Evolutionary conservation across 2,113 vertebrate genomes (phyloP).

Genomic region (Sylvicapra grimmia): DNA sequence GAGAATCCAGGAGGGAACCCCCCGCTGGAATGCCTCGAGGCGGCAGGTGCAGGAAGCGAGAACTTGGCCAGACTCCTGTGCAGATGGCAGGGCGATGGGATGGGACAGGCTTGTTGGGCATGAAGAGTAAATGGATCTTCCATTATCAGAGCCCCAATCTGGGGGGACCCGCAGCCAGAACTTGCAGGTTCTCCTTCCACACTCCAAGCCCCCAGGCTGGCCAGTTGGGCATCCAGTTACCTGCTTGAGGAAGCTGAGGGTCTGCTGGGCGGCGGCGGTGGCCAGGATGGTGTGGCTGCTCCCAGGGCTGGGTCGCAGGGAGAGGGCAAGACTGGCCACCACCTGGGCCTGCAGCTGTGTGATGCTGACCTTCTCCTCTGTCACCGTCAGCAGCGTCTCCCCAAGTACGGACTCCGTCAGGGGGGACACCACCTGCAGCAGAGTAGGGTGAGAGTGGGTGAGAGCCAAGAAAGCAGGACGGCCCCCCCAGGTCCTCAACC

Average conservation of each 20-base stretch:
- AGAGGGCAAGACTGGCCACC: conserved; percentile 89
- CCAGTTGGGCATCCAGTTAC: conserved; percentile 68
- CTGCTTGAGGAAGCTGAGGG: conserved; percentile 92
- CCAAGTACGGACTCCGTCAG: conserved; percentile 92
- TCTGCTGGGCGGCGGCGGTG: conserved; percentile 89
- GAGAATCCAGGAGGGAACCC: not conserved
- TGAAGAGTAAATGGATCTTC: not conserved
- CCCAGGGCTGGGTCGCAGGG: conserved; percentile 92
- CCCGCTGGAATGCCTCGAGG: not conserved
- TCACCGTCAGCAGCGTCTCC: conserved; percentile 88
- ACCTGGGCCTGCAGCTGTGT: conserved; percentile 90
- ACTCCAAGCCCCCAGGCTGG: not conserved
- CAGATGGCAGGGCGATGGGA: not conserved
- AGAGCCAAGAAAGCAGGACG: fast-evolving
- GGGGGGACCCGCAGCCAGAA: not conserved
- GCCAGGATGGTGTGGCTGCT: conserved; percentile 98
- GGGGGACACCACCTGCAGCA: conserved; percentile 92
- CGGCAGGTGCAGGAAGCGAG: not conserved
- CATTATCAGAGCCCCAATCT: not conserved
- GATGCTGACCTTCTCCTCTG: conserved; percentile 97
- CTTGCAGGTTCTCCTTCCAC: not conserved
- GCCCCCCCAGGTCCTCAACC: not conserved
- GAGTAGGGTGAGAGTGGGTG: not conserved
- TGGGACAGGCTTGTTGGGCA: not conserved
- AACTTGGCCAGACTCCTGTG: not conserved